These are phyloP conservation scores for Dallia pectoralis DNA, from an alignment of 2,797 vertebrate genomes.

Conservation along the genomic window DNA sequence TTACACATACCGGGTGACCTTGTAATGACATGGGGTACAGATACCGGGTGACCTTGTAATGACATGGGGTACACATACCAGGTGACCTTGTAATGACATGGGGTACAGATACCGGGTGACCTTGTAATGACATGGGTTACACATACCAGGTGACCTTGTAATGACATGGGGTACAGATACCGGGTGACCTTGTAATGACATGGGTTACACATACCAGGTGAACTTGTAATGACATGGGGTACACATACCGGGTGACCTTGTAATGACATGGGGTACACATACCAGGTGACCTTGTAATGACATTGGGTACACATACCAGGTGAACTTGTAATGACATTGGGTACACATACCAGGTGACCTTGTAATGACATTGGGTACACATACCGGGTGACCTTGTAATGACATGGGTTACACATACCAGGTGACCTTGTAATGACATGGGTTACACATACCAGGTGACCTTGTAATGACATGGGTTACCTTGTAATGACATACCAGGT, in stretches of 20 bases:
- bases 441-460: slow-evolving; percentile 65
- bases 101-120: slow-evolving; percentile 66
- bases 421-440: too few relatives aligned
- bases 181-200: too few relatives aligned
- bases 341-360: slow-evolving; percentile 67
- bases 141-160: slow-evolving; percentile 73
- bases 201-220: slow-evolving; percentile 65
- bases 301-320: slow-evolving; percentile 61
- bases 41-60: slow-evolving; percentile 76
- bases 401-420: slow-evolving; percentile 59
- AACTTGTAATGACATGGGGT: too few relatives aligned
- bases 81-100: too few relatives aligned
- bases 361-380: too few relatives aligned
- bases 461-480: too few relatives aligned
- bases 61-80: slow-evolving; percentile 59
- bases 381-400: slow-evolving; percentile 76
- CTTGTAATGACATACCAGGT: too few relatives aligned
- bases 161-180: slow-evolving; percentile 59
- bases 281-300: too few relatives aligned
- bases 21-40: too few relatives aligned
- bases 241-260: slow-evolving; percentile 70
- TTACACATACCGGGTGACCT: slow-evolving; percentile 67
- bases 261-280: slow-evolving; percentile 37
- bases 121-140: too few relatives aligned
- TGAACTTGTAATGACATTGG: too few relatives aligned